phyloP scores from a whole-genome alignment of 2,797 vertebrate genomes.

The Neopelma chrysocephalum region DNA sequence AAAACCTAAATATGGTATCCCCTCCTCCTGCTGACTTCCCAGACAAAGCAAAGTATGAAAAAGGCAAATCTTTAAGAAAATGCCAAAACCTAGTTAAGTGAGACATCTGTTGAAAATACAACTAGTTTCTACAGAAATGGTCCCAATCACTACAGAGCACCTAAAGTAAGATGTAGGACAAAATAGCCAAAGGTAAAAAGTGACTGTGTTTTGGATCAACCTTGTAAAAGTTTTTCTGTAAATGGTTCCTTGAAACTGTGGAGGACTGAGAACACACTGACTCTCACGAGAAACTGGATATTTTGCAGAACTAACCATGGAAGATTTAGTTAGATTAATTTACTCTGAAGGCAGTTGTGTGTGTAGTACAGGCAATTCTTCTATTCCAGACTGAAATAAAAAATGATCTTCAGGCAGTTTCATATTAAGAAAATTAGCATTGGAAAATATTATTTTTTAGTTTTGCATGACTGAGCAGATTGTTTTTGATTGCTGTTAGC shows the following conservation, averaged over 20 bases:
- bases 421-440: not conserved
- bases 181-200: not conserved
- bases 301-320: not conserved
- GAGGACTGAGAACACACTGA: not conserved
- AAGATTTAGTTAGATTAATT: not conserved
- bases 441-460: not conserved
- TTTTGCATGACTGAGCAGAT: not conserved
- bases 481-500: slow-evolving; percentile 5
- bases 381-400: not conserved
- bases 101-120: not conserved
- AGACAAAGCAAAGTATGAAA: not conserved
- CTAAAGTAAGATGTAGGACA: not conserved
- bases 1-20: not conserved
- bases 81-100: not conserved
- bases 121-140: not conserved
- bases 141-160: not conserved
- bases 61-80: not conserved
- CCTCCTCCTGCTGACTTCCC: not conserved
- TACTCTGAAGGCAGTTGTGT: not conserved
- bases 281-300: not conserved
- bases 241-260: not conserved
- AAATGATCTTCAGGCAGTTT: not conserved
- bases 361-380: not conserved
- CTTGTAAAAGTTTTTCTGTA: not conserved
- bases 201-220: not conserved